Base-by-base conservation (phyloP, 2,888 invertebrate species). In the Panopea generosa region DNA sequence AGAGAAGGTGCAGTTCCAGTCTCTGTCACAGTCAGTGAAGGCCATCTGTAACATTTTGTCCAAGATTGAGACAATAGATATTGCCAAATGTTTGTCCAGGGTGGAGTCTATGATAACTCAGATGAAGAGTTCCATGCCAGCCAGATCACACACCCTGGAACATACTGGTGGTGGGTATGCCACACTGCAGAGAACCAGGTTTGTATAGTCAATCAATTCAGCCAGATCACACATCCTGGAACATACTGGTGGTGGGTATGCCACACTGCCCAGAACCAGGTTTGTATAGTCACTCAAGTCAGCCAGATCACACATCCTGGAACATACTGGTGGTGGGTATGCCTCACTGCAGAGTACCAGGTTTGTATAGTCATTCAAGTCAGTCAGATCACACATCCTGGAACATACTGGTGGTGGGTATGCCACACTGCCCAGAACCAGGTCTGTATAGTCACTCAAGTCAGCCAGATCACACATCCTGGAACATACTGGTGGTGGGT, bases 21-120 rank as follows among this genome's bases (percentile, higher is more conserved):
- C 96, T 3, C 96, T 98, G 53, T 95, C 96, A 52, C 98, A 99
- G 92, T 96, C 97, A 0, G 96, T 98, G 0, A 98, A 98, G 93
- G 97, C 97, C 0, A 96, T 99, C 43, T 97, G 98, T 89, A 96
- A 97, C 29, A 93, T 97, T 20, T 95, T 98, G 84, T 97, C 97
- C 20, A 96, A 96, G 63, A 95, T 98, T 0, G 98, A 98, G 93
- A 98, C 98, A 0, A 93, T 96, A 47, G 97, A 98, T 88, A 95
- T 98, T 22, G 96, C 96, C 7, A 95, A 96, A 84, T 95, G 96
- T 24, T 93, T 98, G 20, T 95, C 95, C 0, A 96, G 94, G 33
- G 83, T 91, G 1, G 84, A 90, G 71, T 77, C 86, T 16, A 72
- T 86, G 14, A 75, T 91, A 7, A 40, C 72, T 22, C 77, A 76